Evolutionary conservation across 2,113 vertebrate species (phyloP), one percentile per base, ranked within the genome.

Genomic region (Callaeas wilsoni): DNA sequence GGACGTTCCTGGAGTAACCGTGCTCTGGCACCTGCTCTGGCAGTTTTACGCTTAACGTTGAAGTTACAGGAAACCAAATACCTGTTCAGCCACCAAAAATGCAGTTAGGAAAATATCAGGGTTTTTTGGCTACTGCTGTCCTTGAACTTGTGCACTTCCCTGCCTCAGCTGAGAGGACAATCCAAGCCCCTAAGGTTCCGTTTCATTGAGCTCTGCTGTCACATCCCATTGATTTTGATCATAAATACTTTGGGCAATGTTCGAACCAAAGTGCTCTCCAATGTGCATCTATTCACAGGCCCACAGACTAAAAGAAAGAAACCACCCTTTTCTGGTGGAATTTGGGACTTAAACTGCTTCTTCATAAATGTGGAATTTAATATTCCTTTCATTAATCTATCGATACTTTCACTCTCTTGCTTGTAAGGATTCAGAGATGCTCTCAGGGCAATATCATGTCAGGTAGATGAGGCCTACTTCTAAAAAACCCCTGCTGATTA

Each of bases 11-110:
- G 60, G 26, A 19, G 16, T 9, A n/a, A 13, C 25, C 3, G 0
- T 37, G 14, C n/a, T 76, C 23, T 52, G 78, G 39, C 1, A 0
- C 37, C 18, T 50, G 10, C 35, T 44, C 9, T 15, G 13, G 17
- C n/a, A 46, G n/a, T 46, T 29, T 33, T 12, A 4, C 15, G 2
- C 12, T 55, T n/a, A 4, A 5, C 1, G 1, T 15, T 64, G 23
- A 30, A 84, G 16, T 56, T 56, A 4, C 0, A 4, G 5, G 10
- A 62, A 57, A 17, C 17, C 16, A 47, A 37, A 37, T 37, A 37
- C 8, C 13, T 44, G 16, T 39, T 77, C 20, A 86, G 26, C 15
- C 35, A 59, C 30, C 52, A 56, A 39, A 84, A 81, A 39, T 8
- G 6, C 2, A 5, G 4, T 21, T 42, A 47, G 41, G 47, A 46